Percentiles rank a stretch among this genome's conserved stretches.
Evolutionary conservation across 2,113 vertebrate genomes (phyloP).

Genomic region (Sitta europaea): DNA sequence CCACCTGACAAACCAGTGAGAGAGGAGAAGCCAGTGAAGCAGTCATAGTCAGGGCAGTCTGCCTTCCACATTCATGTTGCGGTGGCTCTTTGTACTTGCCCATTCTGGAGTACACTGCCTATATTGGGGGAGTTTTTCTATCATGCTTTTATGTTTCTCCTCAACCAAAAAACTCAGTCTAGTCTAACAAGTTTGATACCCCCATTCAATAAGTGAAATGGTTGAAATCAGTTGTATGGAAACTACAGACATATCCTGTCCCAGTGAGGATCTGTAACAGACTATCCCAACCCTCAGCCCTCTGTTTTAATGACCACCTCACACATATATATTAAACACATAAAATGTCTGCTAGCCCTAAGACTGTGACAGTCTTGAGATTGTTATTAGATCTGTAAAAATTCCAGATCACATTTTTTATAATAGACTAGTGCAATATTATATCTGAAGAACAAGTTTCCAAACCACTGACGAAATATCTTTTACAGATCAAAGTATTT

Average conservation of each 20-base stretch:
- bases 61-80: fast-evolving
- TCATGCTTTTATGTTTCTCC: not conserved
- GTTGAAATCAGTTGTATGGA: not conserved
- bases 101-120: not conserved
- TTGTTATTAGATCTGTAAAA: not conserved
- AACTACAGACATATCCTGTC: not conserved
- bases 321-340: not conserved
- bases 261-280: not conserved
- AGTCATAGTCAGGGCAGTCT: not conserved
- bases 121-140: not conserved
- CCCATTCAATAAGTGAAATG: not conserved
- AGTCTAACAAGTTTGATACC: not conserved
- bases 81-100: not conserved
- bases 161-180: not conserved
- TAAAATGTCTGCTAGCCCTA: not conserved
- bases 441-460: not conserved
- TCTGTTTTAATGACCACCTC: not conserved
- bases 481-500: not conserved
- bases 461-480: not conserved
- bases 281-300: not conserved
- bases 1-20: not conserved
- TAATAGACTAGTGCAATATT: not conserved
- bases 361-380: not conserved
- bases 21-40: not conserved
- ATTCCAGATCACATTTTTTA: not conserved